Evolutionary conservation across 2,113 vertebrate species (phyloP).

Genomic region (Marcusenius ussheri): DNA sequence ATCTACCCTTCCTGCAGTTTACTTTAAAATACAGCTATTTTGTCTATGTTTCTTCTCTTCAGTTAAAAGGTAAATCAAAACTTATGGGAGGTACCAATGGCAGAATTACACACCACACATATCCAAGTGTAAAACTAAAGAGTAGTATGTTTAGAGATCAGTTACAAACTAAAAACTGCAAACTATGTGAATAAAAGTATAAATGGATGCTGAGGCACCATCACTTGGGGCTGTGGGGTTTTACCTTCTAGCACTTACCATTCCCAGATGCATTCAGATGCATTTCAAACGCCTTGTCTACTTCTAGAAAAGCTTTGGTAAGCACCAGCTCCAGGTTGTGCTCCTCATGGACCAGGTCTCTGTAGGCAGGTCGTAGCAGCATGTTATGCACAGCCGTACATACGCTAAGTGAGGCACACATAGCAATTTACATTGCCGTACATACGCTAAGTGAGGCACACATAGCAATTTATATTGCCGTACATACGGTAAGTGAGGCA

Average conservation of each 20-base stretch:
- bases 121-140: neutral
- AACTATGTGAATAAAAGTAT: neutral
- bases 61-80: neutral
- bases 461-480: no score
- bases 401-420: no score
- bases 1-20: neutral
- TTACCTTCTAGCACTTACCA: slow-evolving; percentile 66
- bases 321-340: slow-evolving; percentile 81
- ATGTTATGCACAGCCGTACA: no score
- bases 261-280: slow-evolving; percentile 69
- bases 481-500: no score
- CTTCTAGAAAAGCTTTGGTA: slow-evolving; percentile 83
- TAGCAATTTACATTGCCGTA: no score
- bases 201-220: neutral
- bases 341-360: slow-evolving; percentile 74
- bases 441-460: no score
- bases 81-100: neutral
- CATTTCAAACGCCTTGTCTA: slow-evolving; percentile 77
- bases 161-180: neutral
- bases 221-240: neutral
- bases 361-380: slow-evolving; percentile 37
- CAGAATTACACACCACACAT: neutral
- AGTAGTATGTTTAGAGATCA: neutral
- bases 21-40: neutral
- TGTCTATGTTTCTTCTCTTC: neutral